Conservation (phyloP, 2,888 invertebrate genomes). For the Thyatira batis region DNA sequence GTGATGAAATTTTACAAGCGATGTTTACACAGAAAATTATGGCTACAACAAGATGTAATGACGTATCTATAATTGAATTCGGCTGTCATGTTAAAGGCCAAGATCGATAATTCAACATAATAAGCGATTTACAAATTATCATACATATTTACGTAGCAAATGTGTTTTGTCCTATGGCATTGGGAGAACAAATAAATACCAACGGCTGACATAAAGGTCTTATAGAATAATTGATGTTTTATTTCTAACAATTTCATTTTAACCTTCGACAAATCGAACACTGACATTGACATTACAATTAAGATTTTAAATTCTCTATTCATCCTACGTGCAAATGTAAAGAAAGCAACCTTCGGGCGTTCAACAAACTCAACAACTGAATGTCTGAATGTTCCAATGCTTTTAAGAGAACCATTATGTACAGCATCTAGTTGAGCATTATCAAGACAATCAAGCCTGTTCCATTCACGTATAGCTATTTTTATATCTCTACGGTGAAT, state of each 20-base stretch:
- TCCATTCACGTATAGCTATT: conserved; percentile 18
- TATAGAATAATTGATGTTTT: neutral
- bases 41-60: conserved; percentile 35
- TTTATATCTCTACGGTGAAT: conserved; percentile 23
- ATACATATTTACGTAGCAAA: neutral
- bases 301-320: neutral
- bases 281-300: neutral
- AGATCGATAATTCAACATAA: conserved; percentile 15
- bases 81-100: conserved; percentile 30
- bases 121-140: neutral
- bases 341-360: neutral
- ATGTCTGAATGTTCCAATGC: neutral
- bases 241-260: neutral
- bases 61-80: conserved; percentile 38
- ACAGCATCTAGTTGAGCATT: neutral
- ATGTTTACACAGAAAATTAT: conserved; percentile 37
- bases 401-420: neutral
- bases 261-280: neutral
- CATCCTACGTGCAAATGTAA: neutral
- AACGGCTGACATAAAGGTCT: neutral
- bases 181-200: neutral
- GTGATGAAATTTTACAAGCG: conserved; percentile 28
- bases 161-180: neutral
- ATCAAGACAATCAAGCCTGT: neutral
- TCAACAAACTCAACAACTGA: too few species aligned